These are phyloP conservation scores for Hypotaenidia okinawae DNA, from an alignment of 2,797 vertebrate genomes.

Conservation along the genomic window DNA sequence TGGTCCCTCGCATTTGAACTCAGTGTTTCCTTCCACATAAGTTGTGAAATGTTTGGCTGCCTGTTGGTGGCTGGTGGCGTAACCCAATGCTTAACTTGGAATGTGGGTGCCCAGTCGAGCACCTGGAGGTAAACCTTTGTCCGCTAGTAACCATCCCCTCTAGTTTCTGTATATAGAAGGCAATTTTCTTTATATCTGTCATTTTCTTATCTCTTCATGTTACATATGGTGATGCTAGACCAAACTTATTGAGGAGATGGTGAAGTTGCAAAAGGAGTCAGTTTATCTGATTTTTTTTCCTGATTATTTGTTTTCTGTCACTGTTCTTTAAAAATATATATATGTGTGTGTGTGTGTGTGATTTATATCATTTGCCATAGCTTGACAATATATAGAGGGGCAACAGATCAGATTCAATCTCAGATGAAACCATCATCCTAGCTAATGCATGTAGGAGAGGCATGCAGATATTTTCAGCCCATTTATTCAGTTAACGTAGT, in stretches of 20 bases:
- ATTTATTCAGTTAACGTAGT: conserved; percentile 22
- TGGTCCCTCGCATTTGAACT: accelerated
- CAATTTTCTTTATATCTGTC: background rate
- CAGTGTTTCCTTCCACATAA: background rate
- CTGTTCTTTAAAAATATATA: background rate
- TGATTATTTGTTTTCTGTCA: background rate
- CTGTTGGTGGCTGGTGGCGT: background rate
- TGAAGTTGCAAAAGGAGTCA: background rate
- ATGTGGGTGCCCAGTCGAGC: background rate
- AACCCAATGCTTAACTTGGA: background rate
- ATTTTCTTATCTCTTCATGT: background rate
- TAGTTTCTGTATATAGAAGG: background rate
- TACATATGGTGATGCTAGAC: background rate
- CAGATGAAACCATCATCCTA: background rate
- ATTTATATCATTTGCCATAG: conserved; percentile 38
- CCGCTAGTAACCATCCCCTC: background rate
- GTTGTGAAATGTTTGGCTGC: background rate
- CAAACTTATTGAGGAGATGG: background rate
- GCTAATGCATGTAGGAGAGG: conserved; percentile 1
- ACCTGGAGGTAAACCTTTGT: background rate
- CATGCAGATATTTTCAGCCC: conserved; percentile 23
- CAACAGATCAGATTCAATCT: conserved; percentile 27
- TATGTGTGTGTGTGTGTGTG: background rate
- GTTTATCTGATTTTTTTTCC: background rate
- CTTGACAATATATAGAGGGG: background rate